A percentile compares a stretch with the other conserved stretches of the same genome.
Conservation (phyloP, 2,113 vertebrate species). For the Triplophysa siluroides region DNA sequence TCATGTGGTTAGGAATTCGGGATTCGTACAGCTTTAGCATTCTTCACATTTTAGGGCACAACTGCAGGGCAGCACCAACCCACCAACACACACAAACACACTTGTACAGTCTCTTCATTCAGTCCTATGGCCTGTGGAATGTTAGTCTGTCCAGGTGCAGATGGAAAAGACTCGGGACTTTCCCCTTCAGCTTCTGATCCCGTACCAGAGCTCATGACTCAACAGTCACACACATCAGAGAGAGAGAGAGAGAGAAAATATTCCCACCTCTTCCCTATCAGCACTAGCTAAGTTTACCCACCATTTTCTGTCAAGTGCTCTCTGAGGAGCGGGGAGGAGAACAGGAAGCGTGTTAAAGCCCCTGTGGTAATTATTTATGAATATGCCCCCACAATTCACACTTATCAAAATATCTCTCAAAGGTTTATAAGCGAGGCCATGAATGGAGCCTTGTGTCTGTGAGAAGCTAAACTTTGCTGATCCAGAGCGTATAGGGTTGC, state of each 20-base stretch:
- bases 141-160: slow-evolving; percentile 55
- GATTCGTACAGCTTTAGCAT: slow-evolving; percentile 12
- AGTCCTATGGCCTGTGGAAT: slow-evolving; percentile 43
- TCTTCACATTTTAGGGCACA: slow-evolving; percentile 40
- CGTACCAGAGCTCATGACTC: slow-evolving; percentile 42
- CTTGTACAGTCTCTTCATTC: slow-evolving; percentile 45
- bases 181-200: slow-evolving; percentile 43
- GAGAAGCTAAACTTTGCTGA: slow-evolving; percentile 11
- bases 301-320: slow-evolving; percentile 41
- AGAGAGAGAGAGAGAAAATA: slow-evolving; percentile 22
- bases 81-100: slow-evolving; percentile 21
- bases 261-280: slow-evolving; percentile 45
- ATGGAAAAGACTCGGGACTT: slow-evolving; percentile 55
- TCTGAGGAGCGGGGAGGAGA: slow-evolving; percentile 10
- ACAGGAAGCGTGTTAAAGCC: slow-evolving; percentile 19
- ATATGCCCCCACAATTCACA: slow-evolving; percentile 36
- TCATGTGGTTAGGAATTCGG: slow-evolving; percentile 48
- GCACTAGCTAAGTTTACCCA: slow-evolving; percentile 47
- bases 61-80: slow-evolving; percentile 28
- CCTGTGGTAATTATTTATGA: slow-evolving; percentile 42
- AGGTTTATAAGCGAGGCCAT: slow-evolving; percentile 30
- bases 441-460: slow-evolving; percentile 35
- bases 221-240: slow-evolving; percentile 39
- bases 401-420: slow-evolving; percentile 28
- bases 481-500: background rate